Base-by-base conservation (phyloP, 2,888 invertebrate genomes). In the Bombyx huttoni region DNA sequence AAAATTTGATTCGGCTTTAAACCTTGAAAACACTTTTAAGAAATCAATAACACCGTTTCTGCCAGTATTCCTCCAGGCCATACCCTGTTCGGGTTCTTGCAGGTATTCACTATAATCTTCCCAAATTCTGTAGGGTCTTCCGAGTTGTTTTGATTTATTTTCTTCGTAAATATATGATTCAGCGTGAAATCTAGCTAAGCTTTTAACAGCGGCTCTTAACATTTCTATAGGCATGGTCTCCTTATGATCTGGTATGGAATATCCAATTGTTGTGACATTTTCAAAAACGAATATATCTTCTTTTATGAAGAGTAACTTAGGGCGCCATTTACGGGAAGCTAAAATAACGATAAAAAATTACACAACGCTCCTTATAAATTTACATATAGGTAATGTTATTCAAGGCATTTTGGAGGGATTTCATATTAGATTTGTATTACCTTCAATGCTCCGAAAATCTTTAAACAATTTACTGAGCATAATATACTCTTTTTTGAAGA, bases 121-220 rank as follows among this genome's bases (percentile, higher is more conserved):
- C 76, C 79, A 80, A 54, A 87, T 75, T 51, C 75, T 73, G 53
- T 84, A 86, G 0, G 68, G 67, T 60, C 77, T 71, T 1, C 65
- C 64, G 2, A 81, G 58, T 65, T 66, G 69, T 56, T 59, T 78
- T 58, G 62, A 78, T 67, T 67, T 86, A 48, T 51, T 78, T 58
- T 82, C 78, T 65, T 90, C 90, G 54, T 75, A 85, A 52, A 89
- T 81, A 13, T 78, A 74, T 0, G 87, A 79, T 40, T 89, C 77
- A 1, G 89, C 83, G 61, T 90, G 90, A 61, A 90, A 89, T 56
- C 63, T 75, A 0, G 90, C 90, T 50, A 90, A 54, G 0, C 84
- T 69, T 59, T 75, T 68, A 7, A 90, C 64, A 24, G 81, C 77
- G 7, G 81, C 74, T 58, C 72, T 74, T 12, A 89, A 67, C 60